Base-by-base conservation (phyloP, 1,140 invertebrate species). In the Philotrypesis tridentata region DNA sequence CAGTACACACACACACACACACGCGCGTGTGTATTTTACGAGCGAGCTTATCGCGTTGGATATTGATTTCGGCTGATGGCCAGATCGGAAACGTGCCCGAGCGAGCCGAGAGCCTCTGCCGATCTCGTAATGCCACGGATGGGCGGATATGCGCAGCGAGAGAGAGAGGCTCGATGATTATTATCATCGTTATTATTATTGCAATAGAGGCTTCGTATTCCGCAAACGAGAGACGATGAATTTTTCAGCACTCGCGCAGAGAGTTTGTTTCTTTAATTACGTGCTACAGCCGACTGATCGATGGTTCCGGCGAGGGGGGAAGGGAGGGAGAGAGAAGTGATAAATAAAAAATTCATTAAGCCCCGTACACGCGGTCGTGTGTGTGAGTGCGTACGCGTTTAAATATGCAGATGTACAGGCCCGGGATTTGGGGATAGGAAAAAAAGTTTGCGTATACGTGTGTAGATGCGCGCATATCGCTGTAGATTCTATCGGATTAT, bases 1-100 rank as follows among this genome's bases (percentile, higher is more conserved):
- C 31, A 40, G 33, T 37, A 21, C 43, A 31, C n/a, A n/a, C n/a
- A n/a, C n/a, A n/a, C n/a, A n/a, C n/a, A n/a, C n/a, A n/a, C n/a
- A n/a, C n/a, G n/a, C n/a, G n/a, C 25, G n/a, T 55, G 71, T 48
- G 71, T 73, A 48, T 73, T 23, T 37, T 73, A 48, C 71, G 71
- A 55, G 23, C 11, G 21, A 25, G 43, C 40, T 60, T 74, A 55
- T 74, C 68, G 29, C 71, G 40, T 31, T 29, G 80, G 67, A 82
- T 82, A 82, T 82, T 82, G 80, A 82, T 82, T 82, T 82, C 79
- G 73, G 73, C 79, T 76, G 79, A 81, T 82, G 73, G 73, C 74
- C 80, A 82, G 79, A 81, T 81, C 79, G 79, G 72, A 80, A 80
- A 80, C 31, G 60, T 31, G 40, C 55, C 37, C 3, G n/a, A n/a